phyloP scores from a whole-genome alignment of 2,113 vertebrate species.

The Myotis davidii region DNA sequence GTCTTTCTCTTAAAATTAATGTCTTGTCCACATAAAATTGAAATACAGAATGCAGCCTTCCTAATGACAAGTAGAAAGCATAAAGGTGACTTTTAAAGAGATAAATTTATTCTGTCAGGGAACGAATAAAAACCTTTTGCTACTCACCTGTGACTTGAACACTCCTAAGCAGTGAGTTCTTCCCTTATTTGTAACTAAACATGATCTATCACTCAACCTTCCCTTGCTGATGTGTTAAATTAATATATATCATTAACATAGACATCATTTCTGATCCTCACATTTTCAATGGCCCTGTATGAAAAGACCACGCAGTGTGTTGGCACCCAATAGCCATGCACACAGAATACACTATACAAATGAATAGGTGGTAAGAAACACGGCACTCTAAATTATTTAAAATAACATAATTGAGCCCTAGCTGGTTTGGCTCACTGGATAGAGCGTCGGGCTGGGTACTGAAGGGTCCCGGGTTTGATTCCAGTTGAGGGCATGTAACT shows the following conservation, averaged over 20 bases:
- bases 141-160: constrained; percentile 66
- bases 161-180: constrained; percentile 60
- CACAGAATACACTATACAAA: constrained; percentile 3
- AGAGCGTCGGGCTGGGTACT: too few relatives aligned
- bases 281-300: constrained; percentile 17
- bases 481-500: too few relatives aligned
- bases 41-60: constrained; percentile 73
- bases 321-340: not conserved
- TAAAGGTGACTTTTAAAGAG: constrained; percentile 79
- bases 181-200: constrained; percentile 70
- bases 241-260: constrained; percentile 57
- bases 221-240: constrained; percentile 63
- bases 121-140: constrained; percentile 69
- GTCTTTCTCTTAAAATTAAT: constrained; percentile 77
- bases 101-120: constrained; percentile 75
- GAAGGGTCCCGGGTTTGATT: too few relatives aligned
- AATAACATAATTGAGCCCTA: constrained; percentile 61
- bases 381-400: constrained; percentile 65
- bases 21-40: constrained; percentile 77
- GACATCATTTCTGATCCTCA: constrained; percentile 29
- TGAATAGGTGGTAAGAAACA: constrained; percentile 26
- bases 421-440: too few relatives aligned
- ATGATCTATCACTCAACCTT: constrained; percentile 59
- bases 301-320: constrained; percentile 20
- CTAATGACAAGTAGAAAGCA: constrained; percentile 70